Evolutionary conservation across 1,140 invertebrate genomes (phyloP), one percentile per base, ranked within the genome.

Genomic region (Drosophila lacertosa): DNA sequence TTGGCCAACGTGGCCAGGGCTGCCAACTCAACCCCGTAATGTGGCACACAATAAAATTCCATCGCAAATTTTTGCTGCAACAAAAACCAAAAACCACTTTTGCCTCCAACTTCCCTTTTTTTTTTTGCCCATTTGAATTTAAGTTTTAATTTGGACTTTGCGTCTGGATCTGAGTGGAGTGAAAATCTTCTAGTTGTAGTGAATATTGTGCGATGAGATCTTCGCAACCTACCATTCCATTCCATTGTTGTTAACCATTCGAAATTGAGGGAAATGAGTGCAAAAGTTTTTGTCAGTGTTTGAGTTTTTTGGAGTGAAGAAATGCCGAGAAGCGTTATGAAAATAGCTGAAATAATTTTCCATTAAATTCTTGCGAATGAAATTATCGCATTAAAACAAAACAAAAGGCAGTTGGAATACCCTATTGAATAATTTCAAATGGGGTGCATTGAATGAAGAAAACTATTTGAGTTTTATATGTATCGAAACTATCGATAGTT

Each of bases 271-370:
- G 13, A 64, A 45, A 33, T 35, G 48, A 39, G 39, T n/a, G 39
- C n/a, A 16, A 44, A 58, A 68, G 39, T 24, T 35, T 35, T 40
- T 7, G 35, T n/a, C 37, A 47, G 24, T 45, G 22, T 48, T 45
- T 48, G 13, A 1, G 22, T 35, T 48, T 53, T 29, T 22, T 47
- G 32, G 32, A 32, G 22, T 57, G 40, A 54, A 73, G 37, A 78
- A 75, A 83, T 80, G 35, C 54, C 76, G 37, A 73, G 37, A 16
- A 86, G 63, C 59, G 60, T 81, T 86, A 77, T 84, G 81, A 74
- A 81, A 84, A 84, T 84, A 69, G 77, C 73, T 74, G 53, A 83
- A 83, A 81, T 81, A 81, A 82, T 82, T 83, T 83, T 71, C 64
- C 82, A 88, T 88, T 86, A 89, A 81, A 78, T 86, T 66, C 66